phyloP scores from a whole-genome alignment of 1,140 invertebrate genomes.

The Diorhabda sublineata region DNA sequence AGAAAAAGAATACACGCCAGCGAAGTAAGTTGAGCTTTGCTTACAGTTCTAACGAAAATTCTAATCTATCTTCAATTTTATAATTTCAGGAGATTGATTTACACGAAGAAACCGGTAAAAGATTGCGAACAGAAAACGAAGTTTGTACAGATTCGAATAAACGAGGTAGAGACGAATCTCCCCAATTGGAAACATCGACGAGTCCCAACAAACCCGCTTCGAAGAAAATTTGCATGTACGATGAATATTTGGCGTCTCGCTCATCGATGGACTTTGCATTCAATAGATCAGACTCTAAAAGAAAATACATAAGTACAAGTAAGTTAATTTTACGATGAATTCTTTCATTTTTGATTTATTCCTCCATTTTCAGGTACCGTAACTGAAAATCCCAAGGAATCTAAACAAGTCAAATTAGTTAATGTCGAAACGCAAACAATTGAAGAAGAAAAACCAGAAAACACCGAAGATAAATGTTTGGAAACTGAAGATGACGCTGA shows the following conservation, averaged over 20 bases:
- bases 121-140: slow-evolving; percentile 26
- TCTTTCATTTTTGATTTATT: not conserved
- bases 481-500: not conserved
- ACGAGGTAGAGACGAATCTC: slow-evolving; percentile 25
- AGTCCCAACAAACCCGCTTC: slow-evolving; percentile 25
- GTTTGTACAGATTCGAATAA: slow-evolving; percentile 12
- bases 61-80: too few relatives aligned
- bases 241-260: slow-evolving; percentile 34
- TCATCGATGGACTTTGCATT: slow-evolving; percentile 33
- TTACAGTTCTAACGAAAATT: too few relatives aligned
- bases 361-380: slow-evolving; percentile 21
- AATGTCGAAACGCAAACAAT: slow-evolving; percentile 37
- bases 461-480: not conserved
- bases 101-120: slow-evolving; percentile 30
- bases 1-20: slow-evolving; percentile 50
- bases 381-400: slow-evolving; percentile 26
- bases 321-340: not conserved
- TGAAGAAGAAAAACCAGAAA: not conserved
- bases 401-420: slow-evolving; percentile 29
- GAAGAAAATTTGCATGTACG: slow-evolving; percentile 36
- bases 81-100: slow-evolving; percentile 23
- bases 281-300: slow-evolving; percentile 27
- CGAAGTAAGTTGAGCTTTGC: slow-evolving; percentile 39
- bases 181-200: slow-evolving; percentile 14
- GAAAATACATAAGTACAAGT: slow-evolving; percentile 30